Percentiles rank a stretch among this genome's conserved stretches.
phyloP scores from a whole-genome alignment of 1,140 invertebrate genomes.

The Drosophila micromelanica region DNA sequence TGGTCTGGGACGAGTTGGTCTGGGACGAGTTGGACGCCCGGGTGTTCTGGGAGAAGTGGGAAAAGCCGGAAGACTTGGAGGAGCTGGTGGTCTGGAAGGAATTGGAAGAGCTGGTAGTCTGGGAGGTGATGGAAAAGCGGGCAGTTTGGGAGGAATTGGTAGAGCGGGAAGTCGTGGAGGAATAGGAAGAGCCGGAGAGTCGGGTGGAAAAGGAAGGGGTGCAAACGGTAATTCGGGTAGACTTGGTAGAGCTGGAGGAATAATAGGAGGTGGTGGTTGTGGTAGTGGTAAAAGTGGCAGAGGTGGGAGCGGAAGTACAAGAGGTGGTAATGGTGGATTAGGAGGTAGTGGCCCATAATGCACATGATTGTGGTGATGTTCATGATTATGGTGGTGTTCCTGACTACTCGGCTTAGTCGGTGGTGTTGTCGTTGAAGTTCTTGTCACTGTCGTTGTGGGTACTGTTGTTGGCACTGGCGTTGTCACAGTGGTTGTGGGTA shows the following conservation, averaged over 20 bases:
- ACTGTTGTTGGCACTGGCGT: no score
- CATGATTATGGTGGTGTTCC: not conserved
- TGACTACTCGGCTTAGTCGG: not conserved
- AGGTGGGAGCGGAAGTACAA: not conserved
- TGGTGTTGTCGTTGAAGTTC: no score
- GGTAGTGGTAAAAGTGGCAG: not conserved
- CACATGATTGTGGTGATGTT: not conserved
- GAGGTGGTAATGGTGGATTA: not conserved
- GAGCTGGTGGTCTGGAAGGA: not conserved
- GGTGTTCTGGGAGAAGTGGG: not conserved
- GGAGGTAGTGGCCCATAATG: not conserved
- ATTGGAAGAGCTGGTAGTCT: not conserved
- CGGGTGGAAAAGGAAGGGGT: not conserved
- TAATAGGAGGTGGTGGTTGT: not conserved
- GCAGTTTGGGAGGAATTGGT: not conserved
- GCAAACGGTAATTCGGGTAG: not conserved
- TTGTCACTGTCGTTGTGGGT: no score
- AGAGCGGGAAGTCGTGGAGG: not conserved
- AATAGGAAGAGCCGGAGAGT: not conserved
- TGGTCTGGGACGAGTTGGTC: no score
- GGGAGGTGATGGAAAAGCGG: not conserved
- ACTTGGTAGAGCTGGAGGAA: not conserved
- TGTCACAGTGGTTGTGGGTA: no score
- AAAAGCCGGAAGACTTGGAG: no score
- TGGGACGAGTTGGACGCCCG: not conserved